A percentile compares a stretch with the other conserved stretches of the same genome.
Conservation (phyloP, 53 echinoderm and acorn worm species). For the Henricia sp. region DNA sequence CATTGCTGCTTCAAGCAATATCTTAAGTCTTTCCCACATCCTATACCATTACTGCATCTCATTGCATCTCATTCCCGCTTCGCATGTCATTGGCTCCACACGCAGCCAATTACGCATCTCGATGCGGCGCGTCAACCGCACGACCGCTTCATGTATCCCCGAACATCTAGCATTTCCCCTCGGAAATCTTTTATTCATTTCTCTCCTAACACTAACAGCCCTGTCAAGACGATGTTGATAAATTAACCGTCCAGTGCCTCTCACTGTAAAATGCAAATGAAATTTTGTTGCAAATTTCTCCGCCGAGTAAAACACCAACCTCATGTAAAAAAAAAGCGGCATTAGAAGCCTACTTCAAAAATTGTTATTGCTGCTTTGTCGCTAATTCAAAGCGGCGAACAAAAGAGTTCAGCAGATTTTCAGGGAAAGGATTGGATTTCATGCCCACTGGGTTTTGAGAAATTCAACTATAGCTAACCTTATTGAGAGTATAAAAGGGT, state of each 20-base stretch:
- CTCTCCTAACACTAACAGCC: neutral
- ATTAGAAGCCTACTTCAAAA: neutral
- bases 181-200: neutral
- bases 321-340: neutral
- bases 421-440: neutral
- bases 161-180: no score
- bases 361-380: neutral
- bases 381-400: neutral
- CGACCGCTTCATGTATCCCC: no score
- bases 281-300: neutral
- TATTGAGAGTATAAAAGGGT: neutral
- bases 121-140: no score
- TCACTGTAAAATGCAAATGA: neutral
- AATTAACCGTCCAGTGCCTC: neutral
- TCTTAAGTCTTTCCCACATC: neutral
- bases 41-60: neutral
- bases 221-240: conserved; percentile 19
- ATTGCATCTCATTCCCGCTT: no score
- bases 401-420: neutral
- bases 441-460: neutral
- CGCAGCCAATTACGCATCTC: no score
- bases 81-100: no score
- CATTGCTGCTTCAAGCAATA: neutral
- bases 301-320: neutral
- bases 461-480: neutral